Evolutionary conservation across 2,888 invertebrate species (phyloP).

Genomic region (Drosophila buzzatii): DNA sequence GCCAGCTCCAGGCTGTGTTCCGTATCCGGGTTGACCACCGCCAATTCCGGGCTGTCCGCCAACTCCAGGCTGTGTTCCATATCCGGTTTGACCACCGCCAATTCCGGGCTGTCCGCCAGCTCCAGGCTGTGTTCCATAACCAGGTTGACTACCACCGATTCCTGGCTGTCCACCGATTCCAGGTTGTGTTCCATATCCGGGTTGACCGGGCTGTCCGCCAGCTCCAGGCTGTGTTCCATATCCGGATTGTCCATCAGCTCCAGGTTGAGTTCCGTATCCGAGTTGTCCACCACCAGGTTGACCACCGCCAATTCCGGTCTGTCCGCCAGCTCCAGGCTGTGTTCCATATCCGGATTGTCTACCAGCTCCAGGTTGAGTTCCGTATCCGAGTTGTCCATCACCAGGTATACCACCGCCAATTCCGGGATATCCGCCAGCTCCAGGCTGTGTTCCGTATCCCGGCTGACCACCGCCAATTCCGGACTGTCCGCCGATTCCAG

Average conservation of each 20-base stretch:
- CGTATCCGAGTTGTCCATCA: constrained; percentile 32
- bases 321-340: neutral
- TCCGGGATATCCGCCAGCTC: constrained; percentile 15
- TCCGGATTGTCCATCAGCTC: constrained; percentile 16
- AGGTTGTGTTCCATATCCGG: constrained; percentile 18
- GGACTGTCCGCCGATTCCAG: constrained; percentile 5
- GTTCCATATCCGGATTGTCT: neutral
- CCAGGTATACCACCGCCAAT: constrained; percentile 4
- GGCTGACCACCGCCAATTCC: neutral
- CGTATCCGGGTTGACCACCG: constrained; percentile 14
- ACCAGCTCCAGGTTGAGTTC: constrained; percentile 8
- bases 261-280: constrained; percentile 26
- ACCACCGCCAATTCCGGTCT: constrained; percentile 18
- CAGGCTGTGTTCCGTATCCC: constrained; percentile 7
- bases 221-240: constrained; percentile 22
- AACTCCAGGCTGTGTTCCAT: constrained; percentile 9
- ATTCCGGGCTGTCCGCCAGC: neutral
- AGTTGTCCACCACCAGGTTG: constrained; percentile 12
- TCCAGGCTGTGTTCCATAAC: constrained; percentile 26
- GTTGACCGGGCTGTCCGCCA: constrained; percentile 2
- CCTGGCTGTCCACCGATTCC: constrained; percentile 13
- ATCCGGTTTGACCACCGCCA: constrained; percentile 5
- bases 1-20: too few relatives aligned
- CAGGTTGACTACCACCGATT: constrained; percentile 6
- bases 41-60: constrained; percentile 15